phyloP scores from a whole-genome alignment of 30 jellyfish, hydroid and myxozoan species.

The Aurelia aurita complex sp. Pacific region DNA sequence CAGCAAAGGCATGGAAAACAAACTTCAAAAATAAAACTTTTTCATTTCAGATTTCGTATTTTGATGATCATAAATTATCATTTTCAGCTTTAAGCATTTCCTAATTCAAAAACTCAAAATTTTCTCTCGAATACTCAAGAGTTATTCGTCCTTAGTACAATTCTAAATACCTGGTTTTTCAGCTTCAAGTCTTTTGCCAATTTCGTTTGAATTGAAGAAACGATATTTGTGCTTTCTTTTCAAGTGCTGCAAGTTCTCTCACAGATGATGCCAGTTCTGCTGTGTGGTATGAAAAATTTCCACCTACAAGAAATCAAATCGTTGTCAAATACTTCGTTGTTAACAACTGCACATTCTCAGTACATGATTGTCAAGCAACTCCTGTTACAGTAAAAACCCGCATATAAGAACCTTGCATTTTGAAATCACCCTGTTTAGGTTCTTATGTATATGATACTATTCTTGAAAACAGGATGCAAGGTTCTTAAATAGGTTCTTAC shows the following conservation, averaged over 20 bases:
- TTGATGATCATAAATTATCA: background rate
- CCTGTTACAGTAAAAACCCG: no score
- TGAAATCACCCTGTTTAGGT: no score
- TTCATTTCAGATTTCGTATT: background rate
- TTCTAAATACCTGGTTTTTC: background rate
- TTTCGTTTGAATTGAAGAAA: constrained; percentile 59
- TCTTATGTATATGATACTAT: no score
- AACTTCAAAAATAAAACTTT: no score
- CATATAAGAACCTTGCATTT: no score
- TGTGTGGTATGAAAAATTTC: constrained; percentile 75
- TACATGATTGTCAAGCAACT: no score
- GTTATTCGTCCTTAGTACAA: background rate
- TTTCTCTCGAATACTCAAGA: background rate
- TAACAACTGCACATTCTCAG: no score
- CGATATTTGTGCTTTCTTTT: constrained; percentile 89
- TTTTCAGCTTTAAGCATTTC: background rate
- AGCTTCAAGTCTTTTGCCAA: constrained; percentile 69
- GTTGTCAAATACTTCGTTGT: no score
- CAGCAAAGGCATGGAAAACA: no score
- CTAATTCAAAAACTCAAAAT: background rate
- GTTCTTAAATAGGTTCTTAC: no score
- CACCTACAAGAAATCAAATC: constrained; percentile 40
- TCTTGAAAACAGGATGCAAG: no score
- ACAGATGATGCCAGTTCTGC: constrained; percentile 93
- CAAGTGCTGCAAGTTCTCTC: constrained; percentile 85